A percentile compares a stretch with the other conserved stretches of the same genome.
These are phyloP conservation scores for Coturnix japonica DNA, from an alignment of 2,113 vertebrate species.

Conservation along the genomic window DNA sequence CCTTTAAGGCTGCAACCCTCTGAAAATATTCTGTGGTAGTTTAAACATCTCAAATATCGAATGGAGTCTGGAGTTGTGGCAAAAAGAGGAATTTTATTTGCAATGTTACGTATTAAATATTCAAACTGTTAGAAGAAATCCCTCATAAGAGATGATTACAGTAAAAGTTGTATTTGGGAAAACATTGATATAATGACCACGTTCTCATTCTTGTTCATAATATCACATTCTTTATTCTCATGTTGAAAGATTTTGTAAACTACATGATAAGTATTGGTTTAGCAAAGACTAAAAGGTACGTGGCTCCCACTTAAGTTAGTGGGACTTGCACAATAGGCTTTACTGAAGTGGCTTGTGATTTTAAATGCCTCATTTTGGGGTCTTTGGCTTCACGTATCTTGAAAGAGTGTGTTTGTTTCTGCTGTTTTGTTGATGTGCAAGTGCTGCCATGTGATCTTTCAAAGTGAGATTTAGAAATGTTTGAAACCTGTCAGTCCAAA, in stretches of 20 bases:
- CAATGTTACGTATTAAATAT: not conserved
- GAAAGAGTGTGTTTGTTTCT: not conserved
- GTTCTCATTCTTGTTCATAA: not conserved
- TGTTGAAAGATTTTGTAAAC: not conserved
- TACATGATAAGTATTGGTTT: not conserved
- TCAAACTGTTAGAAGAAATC: not conserved
- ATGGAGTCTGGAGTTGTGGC: not conserved
- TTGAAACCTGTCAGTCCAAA: not conserved
- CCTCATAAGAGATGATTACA: not conserved
- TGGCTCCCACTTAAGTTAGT: not conserved
- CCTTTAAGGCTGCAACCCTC: slow-evolving; percentile 5
- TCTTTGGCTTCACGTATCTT: not conserved
- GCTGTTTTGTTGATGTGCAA: not conserved
- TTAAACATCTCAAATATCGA: not conserved
- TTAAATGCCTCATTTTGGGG: not conserved
- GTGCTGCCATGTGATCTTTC: not conserved
- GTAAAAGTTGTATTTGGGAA: not conserved
- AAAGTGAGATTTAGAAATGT: not conserved
- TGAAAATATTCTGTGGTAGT: not conserved
- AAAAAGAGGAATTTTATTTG: not conserved
- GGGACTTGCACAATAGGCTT: not conserved
- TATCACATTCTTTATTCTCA: not conserved
- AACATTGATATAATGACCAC: not conserved
- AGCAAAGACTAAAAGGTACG: not conserved
- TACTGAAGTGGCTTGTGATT: not conserved